Conservation (phyloP, 2,797 vertebrate genomes). For the Thripadectes ignobilis region DNA sequence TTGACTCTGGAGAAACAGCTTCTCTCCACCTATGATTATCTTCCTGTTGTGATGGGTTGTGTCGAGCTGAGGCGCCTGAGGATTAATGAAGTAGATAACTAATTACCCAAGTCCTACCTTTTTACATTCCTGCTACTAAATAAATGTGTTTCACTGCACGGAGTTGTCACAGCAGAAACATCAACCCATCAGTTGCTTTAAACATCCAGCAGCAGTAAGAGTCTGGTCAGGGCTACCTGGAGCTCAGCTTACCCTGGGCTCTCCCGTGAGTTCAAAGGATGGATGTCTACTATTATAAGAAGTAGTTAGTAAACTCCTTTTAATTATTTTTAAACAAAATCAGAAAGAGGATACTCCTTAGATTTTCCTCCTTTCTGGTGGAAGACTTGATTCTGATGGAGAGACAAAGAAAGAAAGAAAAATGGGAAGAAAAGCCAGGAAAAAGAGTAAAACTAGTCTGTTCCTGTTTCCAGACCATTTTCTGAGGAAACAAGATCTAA, state of each 20-base stretch:
- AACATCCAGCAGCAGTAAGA: background rate
- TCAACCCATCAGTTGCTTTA: background rate
- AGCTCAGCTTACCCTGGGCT: background rate
- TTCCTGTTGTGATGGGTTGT: background rate
- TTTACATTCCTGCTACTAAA: background rate
- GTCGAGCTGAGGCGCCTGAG: background rate
- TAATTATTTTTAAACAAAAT: background rate
- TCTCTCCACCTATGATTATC: background rate
- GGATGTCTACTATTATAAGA: background rate
- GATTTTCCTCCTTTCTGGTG: background rate
- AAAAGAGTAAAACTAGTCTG: background rate
- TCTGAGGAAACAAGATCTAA: background rate
- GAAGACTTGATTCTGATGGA: background rate
- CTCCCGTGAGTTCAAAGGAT: background rate
- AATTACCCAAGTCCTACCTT: background rate
- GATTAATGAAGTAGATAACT: background rate
- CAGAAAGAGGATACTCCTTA: background rate
- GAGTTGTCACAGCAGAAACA: background rate
- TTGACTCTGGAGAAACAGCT: background rate
- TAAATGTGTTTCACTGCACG: background rate
- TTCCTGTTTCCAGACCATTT: background rate
- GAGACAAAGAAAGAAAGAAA: background rate
- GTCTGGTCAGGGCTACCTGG: background rate
- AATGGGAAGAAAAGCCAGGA: background rate
- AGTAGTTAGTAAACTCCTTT: background rate